Percentiles rank a stretch among this genome's conserved stretches.
These are phyloP conservation scores for Drosophila limbata DNA, from an alignment of 2,888 invertebrate genomes.

Conservation along the genomic window DNA sequence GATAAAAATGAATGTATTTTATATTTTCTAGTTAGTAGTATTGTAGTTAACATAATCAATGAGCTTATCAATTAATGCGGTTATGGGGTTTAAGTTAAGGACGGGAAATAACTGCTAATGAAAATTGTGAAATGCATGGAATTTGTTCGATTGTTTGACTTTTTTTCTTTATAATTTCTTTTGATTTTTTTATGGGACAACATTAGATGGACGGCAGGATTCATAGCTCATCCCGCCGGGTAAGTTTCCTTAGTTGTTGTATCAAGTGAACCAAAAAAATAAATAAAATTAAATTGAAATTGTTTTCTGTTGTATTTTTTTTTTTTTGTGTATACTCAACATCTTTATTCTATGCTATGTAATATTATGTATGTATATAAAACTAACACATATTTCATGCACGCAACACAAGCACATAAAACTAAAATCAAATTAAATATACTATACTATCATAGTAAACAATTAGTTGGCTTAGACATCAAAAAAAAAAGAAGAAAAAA, in stretches of 20 bases:
- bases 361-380: slow-evolving; percentile 26
- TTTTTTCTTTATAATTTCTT: slow-evolving; percentile 84
- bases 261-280: slow-evolving; percentile 41
- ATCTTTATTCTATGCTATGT: slow-evolving; percentile 18
- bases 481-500: slow-evolving; percentile 9
- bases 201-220: slow-evolving; percentile 86
- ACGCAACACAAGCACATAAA: slow-evolving; percentile 46
- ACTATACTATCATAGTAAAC: slow-evolving; percentile 18
- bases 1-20: not conserved
- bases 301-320: slow-evolving; percentile 15
- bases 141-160: slow-evolving; percentile 84
- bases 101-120: slow-evolving; percentile 11
- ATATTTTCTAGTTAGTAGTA: slow-evolving; percentile 5
- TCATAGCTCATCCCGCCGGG: slow-evolving; percentile 86
- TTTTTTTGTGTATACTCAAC: slow-evolving; percentile 18
- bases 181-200: slow-evolving; percentile 86
- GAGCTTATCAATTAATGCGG: slow-evolving; percentile 8
- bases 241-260: slow-evolving; percentile 83
- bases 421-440: slow-evolving; percentile 6
- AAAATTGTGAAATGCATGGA: slow-evolving; percentile 82
- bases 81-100: slow-evolving; percentile 9
- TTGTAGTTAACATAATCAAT: slow-evolving; percentile 7
- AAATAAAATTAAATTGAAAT: slow-evolving; percentile 5
- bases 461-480: slow-evolving; percentile 30
- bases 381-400: slow-evolving; percentile 47